Conservation (phyloP, 2,797 vertebrate genomes). For the Rhabdomys pumilio region DNA sequence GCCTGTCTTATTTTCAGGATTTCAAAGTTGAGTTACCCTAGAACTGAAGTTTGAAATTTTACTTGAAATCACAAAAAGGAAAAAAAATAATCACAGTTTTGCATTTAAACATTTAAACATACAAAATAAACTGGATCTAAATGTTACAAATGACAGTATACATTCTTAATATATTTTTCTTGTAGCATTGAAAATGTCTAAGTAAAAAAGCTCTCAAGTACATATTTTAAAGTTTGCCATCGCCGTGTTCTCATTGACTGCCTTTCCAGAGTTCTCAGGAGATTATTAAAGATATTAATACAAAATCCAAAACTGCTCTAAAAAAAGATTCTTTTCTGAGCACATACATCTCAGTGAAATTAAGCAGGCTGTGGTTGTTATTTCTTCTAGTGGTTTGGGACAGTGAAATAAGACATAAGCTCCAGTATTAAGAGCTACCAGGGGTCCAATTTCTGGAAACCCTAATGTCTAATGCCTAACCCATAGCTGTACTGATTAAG, state of each 20-base stretch:
- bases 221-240: constrained; percentile 73
- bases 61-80: neutral
- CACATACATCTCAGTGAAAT: constrained; percentile 83
- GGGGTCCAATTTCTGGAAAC: constrained; percentile 85
- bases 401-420: constrained; percentile 83
- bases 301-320: constrained; percentile 84
- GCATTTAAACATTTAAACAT: constrained; percentile 61
- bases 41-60: constrained; percentile 79
- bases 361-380: constrained; percentile 78
- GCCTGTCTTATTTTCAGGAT: constrained; percentile 84
- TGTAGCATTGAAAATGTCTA: constrained; percentile 1
- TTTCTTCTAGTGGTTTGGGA: constrained; percentile 78
- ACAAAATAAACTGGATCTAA: constrained; percentile 48
- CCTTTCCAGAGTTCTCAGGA: constrained; percentile 83
- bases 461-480: constrained; percentile 81
- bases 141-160: constrained; percentile 52
- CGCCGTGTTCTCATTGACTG: constrained; percentile 65
- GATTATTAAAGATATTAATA: constrained; percentile 86
- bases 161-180: constrained; percentile 73
- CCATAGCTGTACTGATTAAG: constrained; percentile 80
- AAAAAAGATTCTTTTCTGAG: constrained; percentile 67
- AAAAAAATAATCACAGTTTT: constrained; percentile 65
- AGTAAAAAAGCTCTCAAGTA: constrained; percentile 78
- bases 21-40: constrained; percentile 76
- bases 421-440: constrained; percentile 80